phyloP scores from a whole-genome alignment of 1,140 invertebrate species.

The Batillaria attramentaria region DNA sequence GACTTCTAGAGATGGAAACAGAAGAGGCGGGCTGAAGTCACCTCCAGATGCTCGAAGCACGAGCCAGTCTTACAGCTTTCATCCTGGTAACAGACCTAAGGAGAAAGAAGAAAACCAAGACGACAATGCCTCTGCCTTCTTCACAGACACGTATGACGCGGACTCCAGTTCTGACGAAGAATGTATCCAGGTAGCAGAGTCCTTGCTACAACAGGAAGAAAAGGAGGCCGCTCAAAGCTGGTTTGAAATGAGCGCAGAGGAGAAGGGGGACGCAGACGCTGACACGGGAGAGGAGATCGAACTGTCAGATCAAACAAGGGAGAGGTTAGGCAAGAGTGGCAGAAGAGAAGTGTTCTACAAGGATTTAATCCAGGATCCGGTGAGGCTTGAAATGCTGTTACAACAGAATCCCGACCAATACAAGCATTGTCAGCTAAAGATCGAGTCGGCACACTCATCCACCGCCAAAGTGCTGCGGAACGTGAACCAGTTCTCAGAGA shows the following conservation, averaged over 20 bases:
- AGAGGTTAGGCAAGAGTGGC: neutral
- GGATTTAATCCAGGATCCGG: no score
- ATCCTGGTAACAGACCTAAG: no score
- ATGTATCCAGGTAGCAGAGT: no score
- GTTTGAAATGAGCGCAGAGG: constrained; percentile 25
- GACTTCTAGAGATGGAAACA: no score
- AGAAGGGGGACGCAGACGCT: constrained; percentile 6
- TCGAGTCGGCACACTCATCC: constrained; percentile 49
- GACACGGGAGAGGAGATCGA: neutral
- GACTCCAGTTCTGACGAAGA: no score
- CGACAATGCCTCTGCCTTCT: no score
- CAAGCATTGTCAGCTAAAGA: constrained; percentile 47
- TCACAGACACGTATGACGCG: no score
- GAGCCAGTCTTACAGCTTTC: no score
- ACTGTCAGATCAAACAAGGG: neutral
- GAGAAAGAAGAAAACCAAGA: no score
- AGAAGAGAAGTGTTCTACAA: neutral
- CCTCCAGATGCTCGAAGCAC: no score
- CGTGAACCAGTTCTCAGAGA: constrained; percentile 29
- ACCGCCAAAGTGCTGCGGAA: constrained; percentile 38
- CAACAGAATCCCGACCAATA: constrained; percentile 37
- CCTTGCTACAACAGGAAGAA: constrained; percentile 7
- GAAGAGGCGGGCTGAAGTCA: no score
- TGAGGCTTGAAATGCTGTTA: neutral
- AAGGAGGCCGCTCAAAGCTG: neutral